These are phyloP conservation scores for Brachionus manjavacas DNA, from an alignment of 1,140 invertebrate species.

Conservation along the genomic window DNA sequence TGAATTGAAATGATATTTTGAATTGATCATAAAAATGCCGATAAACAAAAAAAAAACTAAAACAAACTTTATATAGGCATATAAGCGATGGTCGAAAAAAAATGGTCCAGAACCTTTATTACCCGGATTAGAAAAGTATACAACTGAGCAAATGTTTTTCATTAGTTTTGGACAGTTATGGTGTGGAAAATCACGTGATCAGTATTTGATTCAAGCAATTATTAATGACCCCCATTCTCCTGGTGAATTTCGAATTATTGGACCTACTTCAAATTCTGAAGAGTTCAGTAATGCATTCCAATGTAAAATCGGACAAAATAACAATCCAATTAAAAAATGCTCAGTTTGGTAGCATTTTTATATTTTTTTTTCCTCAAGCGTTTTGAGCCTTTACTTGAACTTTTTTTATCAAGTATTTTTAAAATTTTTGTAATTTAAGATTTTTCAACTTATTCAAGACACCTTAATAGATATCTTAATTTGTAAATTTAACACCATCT, in stretches of 20 bases:
- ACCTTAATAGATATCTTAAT: not conserved
- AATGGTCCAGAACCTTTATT: conserved; percentile 59
- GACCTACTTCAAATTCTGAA: conserved; percentile 49
- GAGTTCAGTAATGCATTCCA: conserved; percentile 56
- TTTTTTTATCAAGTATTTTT: not conserved
- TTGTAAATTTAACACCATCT: conserved; percentile 26
- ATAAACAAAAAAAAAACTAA: too few relatives aligned
- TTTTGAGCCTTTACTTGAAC: not conserved
- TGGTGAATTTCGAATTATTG: conserved; percentile 57
- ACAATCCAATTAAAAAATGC: conserved; percentile 43
- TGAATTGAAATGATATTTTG: too few relatives aligned
- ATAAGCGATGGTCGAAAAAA: conserved; percentile 62
- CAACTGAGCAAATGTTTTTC: conserved; percentile 67
- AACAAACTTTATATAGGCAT: conserved; percentile 54
- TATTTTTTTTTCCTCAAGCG: not conserved
- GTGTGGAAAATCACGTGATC: conserved; percentile 59
- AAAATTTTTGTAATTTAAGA: conserved; percentile 19
- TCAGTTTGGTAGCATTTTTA: conserved; percentile 35
- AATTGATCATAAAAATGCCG: too few relatives aligned
- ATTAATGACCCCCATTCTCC: conserved; percentile 59
- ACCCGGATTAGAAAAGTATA: conserved; percentile 63
- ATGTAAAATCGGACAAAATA: conserved; percentile 46
- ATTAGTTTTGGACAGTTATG: conserved; percentile 61
- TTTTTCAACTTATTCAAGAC: not conserved
- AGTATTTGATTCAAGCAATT: conserved; percentile 58